Evolutionary conservation across 2,888 invertebrate genomes (phyloP).

Genomic region (Ornithoptera priamus): DNA sequence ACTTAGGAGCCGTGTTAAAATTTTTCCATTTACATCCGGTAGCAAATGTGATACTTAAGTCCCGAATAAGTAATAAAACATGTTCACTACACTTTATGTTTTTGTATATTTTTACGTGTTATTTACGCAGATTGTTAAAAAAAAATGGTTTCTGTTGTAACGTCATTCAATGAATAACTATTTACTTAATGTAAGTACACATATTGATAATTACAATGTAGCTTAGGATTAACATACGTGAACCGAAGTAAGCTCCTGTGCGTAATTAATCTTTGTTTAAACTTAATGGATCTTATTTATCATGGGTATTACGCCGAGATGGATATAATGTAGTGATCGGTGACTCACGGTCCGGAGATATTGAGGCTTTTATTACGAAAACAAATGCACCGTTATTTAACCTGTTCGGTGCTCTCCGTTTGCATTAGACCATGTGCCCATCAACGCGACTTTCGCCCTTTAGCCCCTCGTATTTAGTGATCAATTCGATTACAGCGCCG

Average conservation of each 20-base stretch:
- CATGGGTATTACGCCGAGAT: slow-evolving; percentile 69
- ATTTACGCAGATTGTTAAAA: background rate
- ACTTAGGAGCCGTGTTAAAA: background rate
- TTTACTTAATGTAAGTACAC: slow-evolving; percentile 8
- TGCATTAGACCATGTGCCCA: slow-evolving; percentile 37
- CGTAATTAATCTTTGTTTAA: slow-evolving; percentile 75
- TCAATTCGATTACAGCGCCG: slow-evolving; percentile 29
- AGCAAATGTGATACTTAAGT: background rate
- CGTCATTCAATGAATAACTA: background rate
- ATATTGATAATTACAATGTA: slow-evolving; percentile 31
- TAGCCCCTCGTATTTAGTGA: slow-evolving; percentile 35
- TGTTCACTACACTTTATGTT: background rate
- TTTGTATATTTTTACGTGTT: background rate
- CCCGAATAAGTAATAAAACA: background rate
- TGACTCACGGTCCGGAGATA: slow-evolving; percentile 60
- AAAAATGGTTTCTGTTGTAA: no score
- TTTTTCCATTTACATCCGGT: background rate
- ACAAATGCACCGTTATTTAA: slow-evolving; percentile 68
- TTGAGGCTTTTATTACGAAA: slow-evolving; percentile 66
- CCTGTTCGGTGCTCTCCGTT: slow-evolving; percentile 45
- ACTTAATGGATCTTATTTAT: slow-evolving; percentile 74
- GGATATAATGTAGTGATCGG: slow-evolving; percentile 69
- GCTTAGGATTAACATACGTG: slow-evolving; percentile 46
- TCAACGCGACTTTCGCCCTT: slow-evolving; percentile 40
- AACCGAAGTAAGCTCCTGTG: slow-evolving; percentile 39